Evolutionary conservation across 1,140 invertebrate species (phyloP).

Genomic region (Drosophila repleta): DNA sequence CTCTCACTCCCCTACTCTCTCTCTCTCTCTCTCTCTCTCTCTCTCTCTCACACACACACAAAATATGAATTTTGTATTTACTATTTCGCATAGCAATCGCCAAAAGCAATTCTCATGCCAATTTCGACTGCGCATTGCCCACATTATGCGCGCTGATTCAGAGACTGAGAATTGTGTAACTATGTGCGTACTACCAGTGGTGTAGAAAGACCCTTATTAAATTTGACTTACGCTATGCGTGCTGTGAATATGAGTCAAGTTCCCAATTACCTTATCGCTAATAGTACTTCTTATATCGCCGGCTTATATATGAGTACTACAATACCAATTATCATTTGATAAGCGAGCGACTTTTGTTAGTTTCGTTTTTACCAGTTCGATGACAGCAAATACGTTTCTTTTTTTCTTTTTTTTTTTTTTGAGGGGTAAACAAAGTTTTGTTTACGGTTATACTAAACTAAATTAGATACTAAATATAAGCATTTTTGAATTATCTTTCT

Average conservation of each 20-base stretch:
- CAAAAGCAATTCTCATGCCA: neutral
- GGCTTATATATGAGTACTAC: slow-evolving; percentile 1
- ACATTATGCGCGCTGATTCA: slow-evolving; percentile 18
- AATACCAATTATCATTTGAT: slow-evolving; percentile 3
- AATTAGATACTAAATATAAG: no score
- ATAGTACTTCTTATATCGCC: neutral
- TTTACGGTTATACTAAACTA: no score
- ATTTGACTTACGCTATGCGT: neutral
- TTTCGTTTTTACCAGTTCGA: no score
- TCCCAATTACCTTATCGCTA: slow-evolving; percentile 1
- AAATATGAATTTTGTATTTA: slow-evolving; percentile 59
- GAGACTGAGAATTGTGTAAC: slow-evolving; percentile 3
- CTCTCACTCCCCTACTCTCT: neutral
- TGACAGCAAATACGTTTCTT: no score
- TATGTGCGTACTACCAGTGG: neutral
- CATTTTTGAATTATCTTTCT: no score
- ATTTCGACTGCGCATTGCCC: slow-evolving; percentile 11
- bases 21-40: neutral
- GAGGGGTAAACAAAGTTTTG: no score
- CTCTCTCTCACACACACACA: no score
- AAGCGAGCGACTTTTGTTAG: neutral
- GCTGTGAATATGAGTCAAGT: neutral
- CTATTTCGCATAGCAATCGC: slow-evolving; percentile 12
- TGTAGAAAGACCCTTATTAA: neutral
- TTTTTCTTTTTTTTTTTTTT: no score